Percentiles rank a stretch among this genome's conserved stretches.
phyloP scores from a whole-genome alignment of 2,888 invertebrate genomes.

The Eilema sororculum region DNA sequence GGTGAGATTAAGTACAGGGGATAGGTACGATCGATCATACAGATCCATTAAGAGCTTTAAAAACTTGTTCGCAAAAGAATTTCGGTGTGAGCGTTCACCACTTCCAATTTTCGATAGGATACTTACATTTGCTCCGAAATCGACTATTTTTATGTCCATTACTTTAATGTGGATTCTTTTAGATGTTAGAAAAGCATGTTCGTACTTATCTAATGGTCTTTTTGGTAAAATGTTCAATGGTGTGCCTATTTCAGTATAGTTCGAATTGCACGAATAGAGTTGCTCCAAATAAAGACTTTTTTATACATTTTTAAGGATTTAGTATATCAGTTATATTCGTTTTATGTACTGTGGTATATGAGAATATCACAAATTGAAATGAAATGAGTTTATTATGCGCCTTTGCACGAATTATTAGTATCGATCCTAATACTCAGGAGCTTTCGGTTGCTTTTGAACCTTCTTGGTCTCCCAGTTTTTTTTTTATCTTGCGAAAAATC shows the following conservation, averaged over 20 bases:
- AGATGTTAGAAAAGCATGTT: constrained; percentile 54
- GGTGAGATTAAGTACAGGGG: background rate
- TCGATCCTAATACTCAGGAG: too few species aligned
- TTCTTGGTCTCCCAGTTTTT: too few species aligned
- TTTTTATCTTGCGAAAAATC: too few species aligned
- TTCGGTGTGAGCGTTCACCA: constrained; percentile 55
- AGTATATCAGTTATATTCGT: background rate
- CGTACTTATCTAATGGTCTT: constrained; percentile 49
- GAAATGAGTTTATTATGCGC: too few species aligned
- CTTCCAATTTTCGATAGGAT: constrained; percentile 56
- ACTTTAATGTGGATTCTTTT: constrained; percentile 73
- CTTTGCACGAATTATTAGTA: too few species aligned
- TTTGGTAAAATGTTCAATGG: constrained; percentile 44
- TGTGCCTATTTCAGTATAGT: constrained; percentile 24
- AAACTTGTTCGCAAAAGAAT: constrained; percentile 49
- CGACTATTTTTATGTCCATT: constrained; percentile 73
- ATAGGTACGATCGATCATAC: background rate
- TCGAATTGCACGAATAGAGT: constrained; percentile 26
- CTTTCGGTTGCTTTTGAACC: too few species aligned
- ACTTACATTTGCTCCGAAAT: constrained; percentile 69
- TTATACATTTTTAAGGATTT: background rate
- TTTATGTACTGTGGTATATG: background rate
- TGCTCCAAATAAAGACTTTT: constrained; percentile 1
- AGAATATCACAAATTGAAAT: too few species aligned
- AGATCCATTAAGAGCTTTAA: background rate